Conservation (phyloP, 2,113 vertebrate species). For the Planiliza haematocheilus region DNA sequence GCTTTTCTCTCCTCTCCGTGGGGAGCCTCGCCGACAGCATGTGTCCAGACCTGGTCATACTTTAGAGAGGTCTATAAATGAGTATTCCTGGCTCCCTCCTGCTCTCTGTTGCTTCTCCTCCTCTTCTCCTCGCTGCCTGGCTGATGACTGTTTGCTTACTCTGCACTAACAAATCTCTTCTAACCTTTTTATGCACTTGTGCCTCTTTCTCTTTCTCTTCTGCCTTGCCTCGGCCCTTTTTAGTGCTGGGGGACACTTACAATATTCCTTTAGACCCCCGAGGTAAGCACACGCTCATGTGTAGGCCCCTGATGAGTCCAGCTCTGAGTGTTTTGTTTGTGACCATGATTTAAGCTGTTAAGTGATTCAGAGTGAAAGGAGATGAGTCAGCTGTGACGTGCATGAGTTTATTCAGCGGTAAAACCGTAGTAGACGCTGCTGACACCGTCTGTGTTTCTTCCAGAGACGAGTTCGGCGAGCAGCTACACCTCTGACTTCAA, state of each 20-base stretch:
- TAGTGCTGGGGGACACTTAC: conserved; percentile 99
- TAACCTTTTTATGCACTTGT: conserved; percentile 92
- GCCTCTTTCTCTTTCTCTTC: conserved; percentile 82
- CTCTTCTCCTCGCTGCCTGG: conserved; percentile 56
- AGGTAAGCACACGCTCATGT: conserved; percentile 90
- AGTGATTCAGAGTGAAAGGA: background rate
- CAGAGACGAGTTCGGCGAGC: conserved; percentile 93
- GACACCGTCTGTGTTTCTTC: conserved; percentile 13
- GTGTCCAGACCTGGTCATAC: too few species aligned
- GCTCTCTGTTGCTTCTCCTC: background rate
- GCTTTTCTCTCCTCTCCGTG: too few species aligned
- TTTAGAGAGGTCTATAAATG: background rate
- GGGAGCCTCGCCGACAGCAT: too few species aligned
- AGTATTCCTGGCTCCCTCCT: background rate
- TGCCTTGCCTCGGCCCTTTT: conserved; percentile 84
- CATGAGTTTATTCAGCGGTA: background rate
- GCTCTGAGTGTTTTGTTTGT: background rate
- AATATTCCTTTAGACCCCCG: conserved; percentile 99
- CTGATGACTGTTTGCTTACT: conserved; percentile 63
- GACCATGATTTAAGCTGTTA: background rate
- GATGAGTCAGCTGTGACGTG: background rate
- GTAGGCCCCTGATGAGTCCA: conserved; percentile 1
- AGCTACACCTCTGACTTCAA: conserved; percentile 96
- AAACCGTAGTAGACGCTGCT: too few species aligned
- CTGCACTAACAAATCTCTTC: conserved; percentile 84